phyloP scores from a whole-genome alignment of 2,888 invertebrate species.

The Cryptus armator region DNA sequence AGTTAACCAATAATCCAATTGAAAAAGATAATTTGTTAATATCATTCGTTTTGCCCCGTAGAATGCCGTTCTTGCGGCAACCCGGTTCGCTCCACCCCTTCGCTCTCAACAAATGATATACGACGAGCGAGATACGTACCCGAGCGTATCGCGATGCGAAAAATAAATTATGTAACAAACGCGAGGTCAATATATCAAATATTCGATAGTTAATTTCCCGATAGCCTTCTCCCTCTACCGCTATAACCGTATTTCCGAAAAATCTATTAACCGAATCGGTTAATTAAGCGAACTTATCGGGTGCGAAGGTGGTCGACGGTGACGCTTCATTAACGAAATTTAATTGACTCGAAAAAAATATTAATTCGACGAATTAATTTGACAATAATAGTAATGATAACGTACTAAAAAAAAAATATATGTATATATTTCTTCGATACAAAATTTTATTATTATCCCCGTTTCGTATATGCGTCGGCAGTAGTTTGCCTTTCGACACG shows the following conservation, averaged over 20 bases:
- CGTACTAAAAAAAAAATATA: no score
- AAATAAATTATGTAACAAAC: background rate
- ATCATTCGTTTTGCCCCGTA: background rate
- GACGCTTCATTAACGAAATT: no score
- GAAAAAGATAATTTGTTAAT: constrained; percentile 5
- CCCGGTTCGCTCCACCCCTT: background rate
- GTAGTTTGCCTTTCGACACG: background rate
- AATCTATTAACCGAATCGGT: background rate
- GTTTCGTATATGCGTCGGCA: background rate
- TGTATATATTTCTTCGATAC: no score
- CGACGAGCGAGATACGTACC: background rate
- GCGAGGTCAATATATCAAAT: background rate
- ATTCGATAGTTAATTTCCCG: background rate
- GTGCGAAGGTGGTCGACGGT: no score
- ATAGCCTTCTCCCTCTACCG: background rate
- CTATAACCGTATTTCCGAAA: background rate
- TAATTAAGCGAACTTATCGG: background rate
- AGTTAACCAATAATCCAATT: constrained; percentile 9
- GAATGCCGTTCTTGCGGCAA: constrained; percentile 5
- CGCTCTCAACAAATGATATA: background rate
- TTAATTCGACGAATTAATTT: background rate
- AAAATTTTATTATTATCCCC: no score
- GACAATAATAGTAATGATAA: background rate
- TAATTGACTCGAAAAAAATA: background rate
- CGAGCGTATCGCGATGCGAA: background rate